A percentile compares a stretch with the other conserved stretches of the same genome.
phyloP scores from a whole-genome alignment of 2,113 vertebrate genomes.

The Agelaius tricolor region DNA sequence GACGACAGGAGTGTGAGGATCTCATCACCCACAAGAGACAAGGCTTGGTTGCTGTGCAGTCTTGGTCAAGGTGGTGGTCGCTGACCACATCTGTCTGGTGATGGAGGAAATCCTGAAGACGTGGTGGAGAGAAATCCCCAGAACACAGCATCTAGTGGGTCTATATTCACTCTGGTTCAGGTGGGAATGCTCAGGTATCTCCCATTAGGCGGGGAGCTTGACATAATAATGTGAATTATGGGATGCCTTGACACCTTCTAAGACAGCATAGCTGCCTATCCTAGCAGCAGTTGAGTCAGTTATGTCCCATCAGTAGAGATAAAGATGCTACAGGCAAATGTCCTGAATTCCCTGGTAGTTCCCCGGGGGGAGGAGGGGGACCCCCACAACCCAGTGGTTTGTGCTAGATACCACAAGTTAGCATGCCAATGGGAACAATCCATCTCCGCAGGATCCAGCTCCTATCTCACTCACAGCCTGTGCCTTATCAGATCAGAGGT shows the following conservation, averaged over 20 bases:
- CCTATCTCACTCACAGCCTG: background rate
- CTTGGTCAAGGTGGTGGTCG: background rate
- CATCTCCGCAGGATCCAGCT: background rate
- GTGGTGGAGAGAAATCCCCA: background rate
- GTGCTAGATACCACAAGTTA: background rate
- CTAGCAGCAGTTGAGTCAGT: background rate
- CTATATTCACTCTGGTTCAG: background rate
- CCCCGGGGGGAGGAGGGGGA: fast-evolving
- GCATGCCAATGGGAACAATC: background rate
- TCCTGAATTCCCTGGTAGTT: background rate
- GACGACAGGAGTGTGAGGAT: background rate
- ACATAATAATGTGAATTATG: background rate
- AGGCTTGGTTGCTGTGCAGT: fast-evolving
- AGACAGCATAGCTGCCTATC: background rate
- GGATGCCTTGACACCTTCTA: background rate
- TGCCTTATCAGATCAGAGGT: background rate
- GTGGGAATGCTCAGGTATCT: background rate
- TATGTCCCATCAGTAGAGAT: background rate
- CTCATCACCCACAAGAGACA: background rate
- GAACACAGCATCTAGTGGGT: background rate
- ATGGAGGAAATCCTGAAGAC: background rate
- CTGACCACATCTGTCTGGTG: background rate
- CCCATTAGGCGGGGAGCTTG: fast-evolving
- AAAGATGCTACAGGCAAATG: background rate
- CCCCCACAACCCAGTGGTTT: background rate